phyloP scores from a whole-genome alignment of 2,113 vertebrate species.

The Gavialis gangeticus region DNA sequence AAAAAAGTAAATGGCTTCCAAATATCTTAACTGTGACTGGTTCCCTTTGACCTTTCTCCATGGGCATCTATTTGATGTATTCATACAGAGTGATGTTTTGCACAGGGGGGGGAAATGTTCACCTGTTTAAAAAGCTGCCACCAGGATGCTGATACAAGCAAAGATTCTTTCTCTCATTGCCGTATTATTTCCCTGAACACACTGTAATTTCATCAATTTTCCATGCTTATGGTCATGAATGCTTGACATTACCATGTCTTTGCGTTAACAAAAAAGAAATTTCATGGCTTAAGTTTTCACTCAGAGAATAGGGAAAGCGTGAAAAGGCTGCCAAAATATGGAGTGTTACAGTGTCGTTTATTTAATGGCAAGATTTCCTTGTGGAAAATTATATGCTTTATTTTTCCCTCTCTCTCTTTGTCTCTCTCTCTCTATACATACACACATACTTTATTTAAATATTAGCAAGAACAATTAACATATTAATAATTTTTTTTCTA shows the following conservation, averaged over 20 bases:
- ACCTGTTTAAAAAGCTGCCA: slow-evolving; percentile 86
- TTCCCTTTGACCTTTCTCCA: slow-evolving; percentile 79
- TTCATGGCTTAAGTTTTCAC: slow-evolving; percentile 84
- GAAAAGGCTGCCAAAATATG: slow-evolving; percentile 71
- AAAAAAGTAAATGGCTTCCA: slow-evolving; percentile 45
- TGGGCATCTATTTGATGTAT: slow-evolving; percentile 76
- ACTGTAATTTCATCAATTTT: slow-evolving; percentile 88
- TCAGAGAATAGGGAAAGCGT: slow-evolving; percentile 72
- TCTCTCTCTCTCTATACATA: not conserved
- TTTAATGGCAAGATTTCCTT: slow-evolving; percentile 12
- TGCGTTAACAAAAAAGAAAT: slow-evolving; percentile 86
- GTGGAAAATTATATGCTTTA: not conserved
- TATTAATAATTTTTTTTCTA: not conserved
- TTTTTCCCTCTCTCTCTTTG: slow-evolving; percentile 11
- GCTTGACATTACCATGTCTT: slow-evolving; percentile 88
- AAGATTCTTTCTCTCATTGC: slow-evolving; percentile 77
- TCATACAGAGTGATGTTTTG: slow-evolving; percentile 73
- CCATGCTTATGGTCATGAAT: slow-evolving; percentile 82
- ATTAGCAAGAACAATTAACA: not conserved
- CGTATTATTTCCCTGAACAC: slow-evolving; percentile 81
- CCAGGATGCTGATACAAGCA: slow-evolving; percentile 77
- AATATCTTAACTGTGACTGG: slow-evolving; percentile 75
- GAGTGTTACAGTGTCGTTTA: slow-evolving; percentile 10
- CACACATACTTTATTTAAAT: not conserved
- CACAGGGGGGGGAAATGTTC: slow-evolving; percentile 75